A percentile compares a stretch with the other conserved stretches of the same genome.
phyloP scores from a whole-genome alignment of 2,113 vertebrate genomes.

The Chaetorhynchus papuensis region DNA sequence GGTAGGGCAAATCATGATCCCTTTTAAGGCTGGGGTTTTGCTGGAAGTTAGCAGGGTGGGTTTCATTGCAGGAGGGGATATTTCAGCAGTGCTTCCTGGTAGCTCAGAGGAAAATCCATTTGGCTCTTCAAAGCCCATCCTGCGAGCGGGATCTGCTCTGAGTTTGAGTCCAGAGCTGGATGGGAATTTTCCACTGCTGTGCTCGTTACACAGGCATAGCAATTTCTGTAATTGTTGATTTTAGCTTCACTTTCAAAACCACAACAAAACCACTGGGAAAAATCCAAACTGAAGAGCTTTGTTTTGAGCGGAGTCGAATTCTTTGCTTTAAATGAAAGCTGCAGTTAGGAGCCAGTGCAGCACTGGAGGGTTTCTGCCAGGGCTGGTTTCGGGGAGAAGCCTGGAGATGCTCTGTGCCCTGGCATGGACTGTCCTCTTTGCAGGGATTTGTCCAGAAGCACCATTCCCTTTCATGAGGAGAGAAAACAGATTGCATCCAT shows the following conservation, averaged over 20 bases:
- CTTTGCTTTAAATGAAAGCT: background rate
- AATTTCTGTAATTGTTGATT: background rate
- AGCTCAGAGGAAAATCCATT: background rate
- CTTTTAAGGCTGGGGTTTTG: background rate
- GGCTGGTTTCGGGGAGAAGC: background rate
- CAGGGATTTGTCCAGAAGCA: background rate
- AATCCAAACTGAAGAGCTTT: background rate
- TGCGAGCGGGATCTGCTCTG: background rate
- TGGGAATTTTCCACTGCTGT: background rate
- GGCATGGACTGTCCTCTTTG: background rate
- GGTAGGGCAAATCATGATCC: background rate
- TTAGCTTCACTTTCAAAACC: background rate
- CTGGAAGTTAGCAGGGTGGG: background rate
- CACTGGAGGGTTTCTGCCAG: background rate
- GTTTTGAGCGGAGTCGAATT: background rate
- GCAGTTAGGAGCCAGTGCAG: background rate
- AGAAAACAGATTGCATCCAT: background rate
- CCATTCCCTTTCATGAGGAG: background rate
- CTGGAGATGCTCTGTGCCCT: background rate
- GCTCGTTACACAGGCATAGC: background rate
- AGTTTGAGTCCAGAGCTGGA: background rate
- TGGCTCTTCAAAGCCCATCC: background rate
- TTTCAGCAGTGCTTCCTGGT: background rate
- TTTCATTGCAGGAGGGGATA: background rate
- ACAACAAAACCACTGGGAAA: background rate